A percentile compares a stretch with the other conserved stretches of the same genome.
phyloP scores from a whole-genome alignment of 2,888 invertebrate genomes.

The Thereva nobilitata region DNA sequence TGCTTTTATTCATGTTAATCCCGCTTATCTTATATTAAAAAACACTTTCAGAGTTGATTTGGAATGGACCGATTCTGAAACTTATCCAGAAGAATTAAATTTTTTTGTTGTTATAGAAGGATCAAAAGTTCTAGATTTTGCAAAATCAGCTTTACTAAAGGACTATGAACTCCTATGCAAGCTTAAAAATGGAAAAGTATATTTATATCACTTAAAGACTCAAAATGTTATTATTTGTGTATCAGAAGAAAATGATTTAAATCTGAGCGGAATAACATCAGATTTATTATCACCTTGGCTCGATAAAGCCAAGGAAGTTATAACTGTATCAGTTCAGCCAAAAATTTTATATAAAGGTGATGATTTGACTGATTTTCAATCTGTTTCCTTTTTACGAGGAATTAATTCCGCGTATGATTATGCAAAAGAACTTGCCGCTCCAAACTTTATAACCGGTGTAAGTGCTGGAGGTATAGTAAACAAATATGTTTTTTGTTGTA shows the following conservation, averaged over 20 bases:
- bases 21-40: neutral
- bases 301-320: conserved; percentile 47
- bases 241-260: conserved; percentile 51
- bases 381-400: conserved; percentile 50
- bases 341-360: conserved; percentile 55
- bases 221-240: conserved; percentile 46
- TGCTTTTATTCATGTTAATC: neutral
- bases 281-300: conserved; percentile 50
- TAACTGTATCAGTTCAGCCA: conserved; percentile 52
- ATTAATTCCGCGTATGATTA: conserved; percentile 46
- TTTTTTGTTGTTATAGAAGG: conserved; percentile 53
- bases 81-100: conserved; percentile 13
- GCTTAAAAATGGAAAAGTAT: conserved; percentile 44
- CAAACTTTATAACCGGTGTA: conserved; percentile 55
- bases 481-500: neutral
- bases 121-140: conserved; percentile 49
- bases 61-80: conserved; percentile 27
- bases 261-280: conserved; percentile 50
- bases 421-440: conserved; percentile 50
- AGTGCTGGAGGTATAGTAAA: conserved; percentile 52
- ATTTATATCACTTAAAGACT: conserved; percentile 38
- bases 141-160: conserved; percentile 45
- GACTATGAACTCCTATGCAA: conserved; percentile 47
- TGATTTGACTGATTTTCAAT: conserved; percentile 47
- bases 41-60: conserved; percentile 33